Conservation (phyloP, 53 echinoderm and acorn worm species). For the Crossaster papposus region DNA sequence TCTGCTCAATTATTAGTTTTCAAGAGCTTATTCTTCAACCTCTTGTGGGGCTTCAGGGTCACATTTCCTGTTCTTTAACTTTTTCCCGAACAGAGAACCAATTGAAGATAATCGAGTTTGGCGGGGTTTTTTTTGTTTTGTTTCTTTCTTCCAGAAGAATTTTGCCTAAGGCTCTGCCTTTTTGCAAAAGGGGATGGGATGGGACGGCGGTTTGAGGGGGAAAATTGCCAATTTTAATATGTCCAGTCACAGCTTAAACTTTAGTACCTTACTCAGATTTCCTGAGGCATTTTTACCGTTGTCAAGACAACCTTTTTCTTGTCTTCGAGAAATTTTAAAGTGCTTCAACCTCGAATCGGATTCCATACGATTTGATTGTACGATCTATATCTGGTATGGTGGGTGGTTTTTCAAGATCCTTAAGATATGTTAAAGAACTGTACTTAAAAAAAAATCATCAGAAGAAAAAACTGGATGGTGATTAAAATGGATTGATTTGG, state of each 20-base stretch:
- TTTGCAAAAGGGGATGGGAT: conserved; percentile 3
- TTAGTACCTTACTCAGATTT: not conserved
- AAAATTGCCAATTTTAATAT: not conserved
- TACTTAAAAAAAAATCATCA: no score
- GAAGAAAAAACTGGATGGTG: no score
- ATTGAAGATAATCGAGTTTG: conserved; percentile 46
- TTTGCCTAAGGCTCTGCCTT: conserved; percentile 29
- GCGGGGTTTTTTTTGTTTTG: no score
- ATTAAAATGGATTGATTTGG: no score
- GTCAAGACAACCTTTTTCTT: not conserved
- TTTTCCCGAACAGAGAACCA: conserved; percentile 2
- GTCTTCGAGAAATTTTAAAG: not conserved
- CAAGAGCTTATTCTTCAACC: conserved; percentile 20
- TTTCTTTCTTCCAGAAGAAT: not conserved
- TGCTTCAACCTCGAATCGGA: conserved; percentile 40
- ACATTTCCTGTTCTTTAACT: not conserved
- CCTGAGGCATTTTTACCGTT: conserved; percentile 23
- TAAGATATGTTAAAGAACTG: no score
- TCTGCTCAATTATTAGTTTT: not conserved
- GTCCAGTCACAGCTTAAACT: not conserved
- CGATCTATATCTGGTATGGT: no score
- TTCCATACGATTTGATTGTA: not conserved
- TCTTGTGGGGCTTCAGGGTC: not conserved
- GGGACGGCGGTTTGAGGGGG: not conserved
- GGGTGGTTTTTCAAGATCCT: no score